Evolutionary conservation across 2,113 vertebrate species (phyloP).

Genomic region (Solenodon paradoxus): DNA sequence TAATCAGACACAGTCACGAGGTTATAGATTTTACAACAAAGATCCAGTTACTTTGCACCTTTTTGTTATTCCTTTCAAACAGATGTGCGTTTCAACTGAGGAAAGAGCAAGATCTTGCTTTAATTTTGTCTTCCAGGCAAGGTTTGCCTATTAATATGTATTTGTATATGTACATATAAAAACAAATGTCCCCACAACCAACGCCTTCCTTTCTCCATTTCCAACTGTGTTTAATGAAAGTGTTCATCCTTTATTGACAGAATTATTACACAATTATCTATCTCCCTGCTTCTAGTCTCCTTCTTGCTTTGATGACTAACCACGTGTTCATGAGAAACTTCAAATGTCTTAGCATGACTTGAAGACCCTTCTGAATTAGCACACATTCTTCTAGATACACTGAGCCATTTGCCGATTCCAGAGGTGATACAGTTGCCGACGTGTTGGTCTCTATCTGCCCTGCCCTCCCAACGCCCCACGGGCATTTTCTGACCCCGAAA

Average conservation of each 20-base stretch:
- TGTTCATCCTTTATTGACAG: background rate
- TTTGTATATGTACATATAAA: background rate
- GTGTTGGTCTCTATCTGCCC: too few species aligned
- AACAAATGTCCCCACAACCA: background rate
- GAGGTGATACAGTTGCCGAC: background rate
- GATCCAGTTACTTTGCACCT: background rate
- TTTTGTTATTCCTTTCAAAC: background rate
- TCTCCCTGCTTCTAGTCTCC: background rate
- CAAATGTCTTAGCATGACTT: background rate
- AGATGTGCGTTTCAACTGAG: background rate
- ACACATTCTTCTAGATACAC: background rate
- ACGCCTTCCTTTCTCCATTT: background rate
- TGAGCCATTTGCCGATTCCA: background rate
- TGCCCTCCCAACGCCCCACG: background rate
- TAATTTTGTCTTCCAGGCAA: background rate
- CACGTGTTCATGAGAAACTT: background rate
- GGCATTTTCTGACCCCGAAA: rapidly evolving
- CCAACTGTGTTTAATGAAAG: background rate
- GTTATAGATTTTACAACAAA: background rate
- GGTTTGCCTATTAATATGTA: background rate
- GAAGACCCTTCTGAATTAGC: background rate
- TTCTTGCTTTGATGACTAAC: background rate
- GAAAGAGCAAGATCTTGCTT: background rate
- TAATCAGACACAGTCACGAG: background rate
- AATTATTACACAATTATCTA: background rate